Conservation (phyloP, 2,888 invertebrate species). For the Andrena camellia region DNA sequence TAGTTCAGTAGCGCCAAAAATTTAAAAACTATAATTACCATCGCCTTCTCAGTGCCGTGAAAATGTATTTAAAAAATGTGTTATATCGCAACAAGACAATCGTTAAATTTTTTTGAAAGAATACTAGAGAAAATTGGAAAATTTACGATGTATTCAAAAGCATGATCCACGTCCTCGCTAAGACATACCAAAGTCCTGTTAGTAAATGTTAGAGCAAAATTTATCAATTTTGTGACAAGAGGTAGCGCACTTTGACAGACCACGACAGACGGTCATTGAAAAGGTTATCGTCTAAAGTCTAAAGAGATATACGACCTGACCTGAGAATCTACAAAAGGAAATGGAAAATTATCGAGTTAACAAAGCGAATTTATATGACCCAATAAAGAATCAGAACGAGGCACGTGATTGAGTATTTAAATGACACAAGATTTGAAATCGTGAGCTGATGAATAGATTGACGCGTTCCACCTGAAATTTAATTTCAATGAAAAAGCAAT, state of each 20-base stretch:
- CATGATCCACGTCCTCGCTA: background rate
- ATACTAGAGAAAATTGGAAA: constrained; percentile 1
- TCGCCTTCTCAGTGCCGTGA: background rate
- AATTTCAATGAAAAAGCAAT: background rate
- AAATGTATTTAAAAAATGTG: constrained; percentile 1
- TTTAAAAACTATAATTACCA: constrained; percentile 5
- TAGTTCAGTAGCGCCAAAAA: background rate
- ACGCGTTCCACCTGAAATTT: background rate
- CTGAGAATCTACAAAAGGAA: constrained; percentile 35
- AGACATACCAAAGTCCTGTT: background rate
- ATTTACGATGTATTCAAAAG: background rate
- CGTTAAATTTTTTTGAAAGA: background rate
- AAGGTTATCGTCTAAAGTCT: constrained; percentile 49
- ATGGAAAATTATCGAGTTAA: constrained; percentile 63
- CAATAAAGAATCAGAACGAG: constrained; percentile 68
- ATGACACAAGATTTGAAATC: constrained; percentile 29
- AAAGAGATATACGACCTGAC: constrained; percentile 36
- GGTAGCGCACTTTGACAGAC: constrained; percentile 7
- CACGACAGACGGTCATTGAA: constrained; percentile 31
- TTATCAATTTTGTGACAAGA: constrained; percentile 21
- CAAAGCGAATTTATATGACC: constrained; percentile 57
- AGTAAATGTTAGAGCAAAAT: constrained; percentile 1
- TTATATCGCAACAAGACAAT: background rate
- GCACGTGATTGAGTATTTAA: constrained; percentile 58
- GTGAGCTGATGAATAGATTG: constrained; percentile 11